Evolutionary conservation across 2,888 invertebrate species (phyloP), one percentile per base, ranked within the genome.

Genomic region (Atherix ibis): DNA sequence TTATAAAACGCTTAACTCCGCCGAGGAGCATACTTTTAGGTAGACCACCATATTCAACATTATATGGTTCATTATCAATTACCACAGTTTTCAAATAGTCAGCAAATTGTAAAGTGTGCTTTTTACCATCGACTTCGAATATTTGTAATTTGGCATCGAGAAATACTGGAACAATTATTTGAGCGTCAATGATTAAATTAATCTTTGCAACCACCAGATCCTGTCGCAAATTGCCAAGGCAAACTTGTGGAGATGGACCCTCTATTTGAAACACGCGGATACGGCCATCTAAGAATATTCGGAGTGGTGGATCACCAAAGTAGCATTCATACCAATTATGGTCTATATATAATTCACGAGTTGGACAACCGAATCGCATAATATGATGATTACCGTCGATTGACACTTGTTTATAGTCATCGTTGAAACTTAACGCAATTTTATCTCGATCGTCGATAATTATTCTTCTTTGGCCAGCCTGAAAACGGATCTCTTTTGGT

Each of bases 171-270:
- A 78, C 73, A 58, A 82, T 74, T 34, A 73, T 73, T 35, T 73
- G 73, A 0, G 83, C 87, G 55, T 89, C 78, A 4, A 88, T 73
- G 34, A 87, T 80, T 38, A 88, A 65, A 53, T 79, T 81, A 37
- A 88, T 81, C 62, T 82, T 82, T 0, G 84, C 88, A 1, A 79
- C 76, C 2, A 85, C 80, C 28, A 92, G 64, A 56, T 92, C 91
- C 10, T 73, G 76, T 18, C 87, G 68, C 45, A 77, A 74, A 22
- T 73, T 74, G 1, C 91, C 84, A 39, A 97, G 88, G 54, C 84
- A 83, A 1, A 97, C 94, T 61, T 87, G 87, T 0, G 97, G 97
- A 4, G 89, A 75, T 0, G 89, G 87, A 0, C 94, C 94, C 47
- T 84, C 83, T 6, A 98, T 64, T 48, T 83, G 78, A 2, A 97